Evolutionary conservation across 2,888 invertebrate genomes (phyloP).

Genomic region (Thera obeliscata): DNA sequence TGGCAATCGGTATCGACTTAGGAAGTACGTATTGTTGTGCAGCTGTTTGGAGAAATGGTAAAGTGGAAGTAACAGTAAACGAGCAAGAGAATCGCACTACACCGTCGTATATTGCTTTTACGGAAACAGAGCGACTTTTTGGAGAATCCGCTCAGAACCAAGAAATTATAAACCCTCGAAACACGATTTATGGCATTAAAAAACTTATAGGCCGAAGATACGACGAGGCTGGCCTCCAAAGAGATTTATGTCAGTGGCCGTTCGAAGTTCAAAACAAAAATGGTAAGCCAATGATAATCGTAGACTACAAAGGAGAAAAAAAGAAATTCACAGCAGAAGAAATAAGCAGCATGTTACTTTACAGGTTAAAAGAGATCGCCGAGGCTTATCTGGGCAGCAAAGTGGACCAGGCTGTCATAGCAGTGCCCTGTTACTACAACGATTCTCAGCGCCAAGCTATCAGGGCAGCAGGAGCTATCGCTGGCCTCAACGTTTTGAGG

Average conservation of each 20-base stretch:
- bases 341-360: constrained; percentile 69
- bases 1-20: constrained; percentile 70
- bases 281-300: constrained; percentile 66
- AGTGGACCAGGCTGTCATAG: constrained; percentile 67
- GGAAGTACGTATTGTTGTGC: constrained; percentile 69
- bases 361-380: constrained; percentile 65
- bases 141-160: constrained; percentile 70
- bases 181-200: constrained; percentile 69
- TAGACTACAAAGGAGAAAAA: constrained; percentile 58
- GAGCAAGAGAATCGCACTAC: constrained; percentile 65
- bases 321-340: constrained; percentile 66
- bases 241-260: constrained; percentile 65
- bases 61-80: constrained; percentile 66
- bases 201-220: constrained; percentile 65
- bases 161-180: constrained; percentile 59
- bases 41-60: constrained; percentile 64
- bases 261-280: constrained; percentile 60
- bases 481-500: constrained; percentile 64
- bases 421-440: constrained; percentile 72
- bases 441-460: constrained; percentile 69
- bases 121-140: constrained; percentile 57
- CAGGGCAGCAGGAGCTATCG: constrained; percentile 59
- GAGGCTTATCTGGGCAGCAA: constrained; percentile 59
- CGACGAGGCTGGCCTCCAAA: constrained; percentile 65
- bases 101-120: constrained; percentile 70